Evolutionary conservation across 2,797 vertebrate species (phyloP).

Genomic region (Semotilus atromaculatus): DNA sequence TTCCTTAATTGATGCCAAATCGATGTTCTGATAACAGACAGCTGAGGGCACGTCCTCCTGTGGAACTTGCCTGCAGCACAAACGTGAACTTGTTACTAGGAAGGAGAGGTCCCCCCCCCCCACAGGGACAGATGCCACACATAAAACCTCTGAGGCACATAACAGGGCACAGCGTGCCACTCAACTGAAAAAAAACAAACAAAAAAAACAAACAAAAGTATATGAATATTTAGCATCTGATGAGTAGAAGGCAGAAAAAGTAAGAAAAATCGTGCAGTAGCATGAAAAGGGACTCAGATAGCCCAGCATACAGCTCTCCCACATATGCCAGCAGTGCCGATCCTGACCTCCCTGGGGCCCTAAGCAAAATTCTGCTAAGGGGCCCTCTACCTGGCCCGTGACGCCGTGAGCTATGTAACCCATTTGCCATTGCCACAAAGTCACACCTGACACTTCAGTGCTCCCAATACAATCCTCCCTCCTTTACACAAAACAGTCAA

Average conservation of each 20-base stretch:
- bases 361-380: too few species aligned
- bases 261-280: neutral
- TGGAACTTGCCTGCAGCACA: slow-evolving; percentile 31
- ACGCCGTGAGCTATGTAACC: too few species aligned
- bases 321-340: neutral
- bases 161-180: slow-evolving; percentile 17
- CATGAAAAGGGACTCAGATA: slow-evolving; percentile 15
- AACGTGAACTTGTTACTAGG: slow-evolving; percentile 26
- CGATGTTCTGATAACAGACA: slow-evolving; percentile 38
- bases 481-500: too few species aligned
- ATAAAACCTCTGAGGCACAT: slow-evolving; percentile 24
- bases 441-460: too few species aligned
- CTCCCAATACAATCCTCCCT: too few species aligned
- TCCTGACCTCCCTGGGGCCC: too few species aligned
- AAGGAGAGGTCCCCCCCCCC: slow-evolving; percentile 2
- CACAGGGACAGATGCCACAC: slow-evolving; percentile 36
- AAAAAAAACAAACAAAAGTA: neutral
- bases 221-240: slow-evolving; percentile 30
- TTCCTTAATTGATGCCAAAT: slow-evolving; percentile 32
- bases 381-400: too few species aligned
- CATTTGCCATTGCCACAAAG: too few species aligned
- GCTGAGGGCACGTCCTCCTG: slow-evolving; percentile 29
- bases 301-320: neutral
- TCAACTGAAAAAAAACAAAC: slow-evolving; percentile 15
- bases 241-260: slow-evolving; percentile 10